Percentiles rank a stretch among this genome's conserved stretches.
These are phyloP conservation scores for Lacerta viridis DNA, from an alignment of 2,797 vertebrate genomes.

Conservation along the genomic window DNA sequence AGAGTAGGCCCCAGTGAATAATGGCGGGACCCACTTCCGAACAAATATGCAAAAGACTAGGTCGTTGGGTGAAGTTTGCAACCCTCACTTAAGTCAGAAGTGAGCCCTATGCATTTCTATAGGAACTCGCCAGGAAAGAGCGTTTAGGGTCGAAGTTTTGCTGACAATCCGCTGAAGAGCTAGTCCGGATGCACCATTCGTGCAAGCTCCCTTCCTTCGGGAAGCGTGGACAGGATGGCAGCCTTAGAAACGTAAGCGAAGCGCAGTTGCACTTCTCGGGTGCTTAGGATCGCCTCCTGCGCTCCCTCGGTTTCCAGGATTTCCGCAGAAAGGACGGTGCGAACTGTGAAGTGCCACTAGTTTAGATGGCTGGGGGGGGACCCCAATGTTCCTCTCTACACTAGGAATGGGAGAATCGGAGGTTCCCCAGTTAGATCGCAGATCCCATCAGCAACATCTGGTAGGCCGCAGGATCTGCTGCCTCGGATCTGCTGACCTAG, in stretches of 20 bases:
- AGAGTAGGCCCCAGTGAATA: no score
- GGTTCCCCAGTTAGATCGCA: no score
- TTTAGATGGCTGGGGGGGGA: no score
- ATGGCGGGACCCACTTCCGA: no score
- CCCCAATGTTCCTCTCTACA: no score
- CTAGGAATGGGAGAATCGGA: no score
- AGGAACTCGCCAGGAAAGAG: not conserved
- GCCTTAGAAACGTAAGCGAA: not conserved
- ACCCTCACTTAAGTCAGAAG: not conserved
- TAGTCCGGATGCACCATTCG: no score
- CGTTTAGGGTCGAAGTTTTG: not conserved
- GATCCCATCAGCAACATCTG: no score
- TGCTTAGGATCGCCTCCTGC: not conserved
- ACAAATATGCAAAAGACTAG: not conserved
- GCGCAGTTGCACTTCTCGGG: not conserved
- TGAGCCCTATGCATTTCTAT: not conserved
- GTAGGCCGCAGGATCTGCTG: no score
- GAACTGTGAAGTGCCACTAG: no score
- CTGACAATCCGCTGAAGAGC: no score
- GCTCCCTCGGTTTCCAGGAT: not conserved
- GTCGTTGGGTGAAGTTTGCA: not conserved
- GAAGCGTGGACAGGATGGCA: not conserved
- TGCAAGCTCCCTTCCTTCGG: no score
- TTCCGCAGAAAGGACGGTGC: not conserved
- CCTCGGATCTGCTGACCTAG: not conserved